These are phyloP conservation scores for Pammene aurita DNA, from an alignment of 2,888 invertebrate genomes.

Conservation along the genomic window DNA sequence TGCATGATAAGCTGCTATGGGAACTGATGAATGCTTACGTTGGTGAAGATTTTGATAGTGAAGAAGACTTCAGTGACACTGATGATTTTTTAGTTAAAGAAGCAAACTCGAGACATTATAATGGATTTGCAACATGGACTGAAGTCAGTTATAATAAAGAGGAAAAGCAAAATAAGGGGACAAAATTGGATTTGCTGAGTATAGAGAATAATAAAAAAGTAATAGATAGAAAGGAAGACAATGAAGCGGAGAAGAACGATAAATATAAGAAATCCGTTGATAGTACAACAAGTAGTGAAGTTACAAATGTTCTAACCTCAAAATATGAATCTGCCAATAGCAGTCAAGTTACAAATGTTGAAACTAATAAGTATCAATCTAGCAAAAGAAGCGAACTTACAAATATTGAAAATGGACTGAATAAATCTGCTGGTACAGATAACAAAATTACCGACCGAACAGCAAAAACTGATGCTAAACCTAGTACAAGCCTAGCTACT, in stretches of 20 bases:
- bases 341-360: neutral
- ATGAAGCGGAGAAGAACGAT: neutral
- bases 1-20: constrained; percentile 20
- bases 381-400: neutral
- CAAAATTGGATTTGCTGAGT: neutral
- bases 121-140: neutral
- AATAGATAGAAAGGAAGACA: neutral
- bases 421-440: neutral
- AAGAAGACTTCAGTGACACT: neutral
- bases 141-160: neutral
- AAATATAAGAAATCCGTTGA: too few species aligned
- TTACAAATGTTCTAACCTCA: neutral
- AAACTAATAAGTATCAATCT: neutral
- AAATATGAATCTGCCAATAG: too few species aligned
- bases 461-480: neutral
- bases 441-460: neutral
- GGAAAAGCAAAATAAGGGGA: neutral
- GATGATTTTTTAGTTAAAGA: neutral
- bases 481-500: too few species aligned
- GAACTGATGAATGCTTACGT: constrained; percentile 15
- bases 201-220: neutral
- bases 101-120: neutral
- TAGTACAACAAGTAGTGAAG: neutral
- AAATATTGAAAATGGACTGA: neutral
- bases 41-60: constrained; percentile 1